Evolutionary conservation across 2,888 invertebrate species (phyloP), one percentile per base, ranked within the genome.

Genomic region (Hemithea aestivaria): DNA sequence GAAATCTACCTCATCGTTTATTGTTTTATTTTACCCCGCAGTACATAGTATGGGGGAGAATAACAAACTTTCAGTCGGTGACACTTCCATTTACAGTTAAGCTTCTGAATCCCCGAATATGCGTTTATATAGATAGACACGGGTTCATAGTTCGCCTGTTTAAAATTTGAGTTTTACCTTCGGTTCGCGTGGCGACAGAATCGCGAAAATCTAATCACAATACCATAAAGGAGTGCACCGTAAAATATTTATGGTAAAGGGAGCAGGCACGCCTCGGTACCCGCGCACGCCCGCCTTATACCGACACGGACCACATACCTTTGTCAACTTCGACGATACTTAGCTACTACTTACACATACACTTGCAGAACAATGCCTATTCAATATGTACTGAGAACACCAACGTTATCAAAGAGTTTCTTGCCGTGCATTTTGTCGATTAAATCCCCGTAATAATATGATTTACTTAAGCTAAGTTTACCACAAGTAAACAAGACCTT

Each of bases 201-300:
- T 57, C 63, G 65, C 73, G 72, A 77, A 72, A 73, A 76, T 76
- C 76, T 75, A 74, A 77, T 77, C 77, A 73, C 70, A 76, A 71
- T 74, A 67, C 70, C 66, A 70, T 78, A 71, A 76, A 75, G 72
- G 70, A 77, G 66, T 75, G 73, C 68, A 74, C 72, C 67, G 76
- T 80, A 78, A 78, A 79, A 78, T 79, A 80, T 81, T 78, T 78
- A 81, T 73, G 65, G 65, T 56, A 53, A 56, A 62, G 65, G 71
- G 70, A 73, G 66, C 73, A 64, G 73, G 72, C 71, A 72, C 77
- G 73, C 65, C 66, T 64, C 66, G 74, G 73, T 66, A 74, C 74
- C 61, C 57, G 59, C 56, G 59, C 60, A 55, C 56, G 59, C 56
- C 60, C 60, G 56, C 56, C 62, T 58, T 58, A 58, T 58, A 58